Evolutionary conservation across 1,140 invertebrate genomes (phyloP).

Genomic region (Drosophila punjabiensis): DNA sequence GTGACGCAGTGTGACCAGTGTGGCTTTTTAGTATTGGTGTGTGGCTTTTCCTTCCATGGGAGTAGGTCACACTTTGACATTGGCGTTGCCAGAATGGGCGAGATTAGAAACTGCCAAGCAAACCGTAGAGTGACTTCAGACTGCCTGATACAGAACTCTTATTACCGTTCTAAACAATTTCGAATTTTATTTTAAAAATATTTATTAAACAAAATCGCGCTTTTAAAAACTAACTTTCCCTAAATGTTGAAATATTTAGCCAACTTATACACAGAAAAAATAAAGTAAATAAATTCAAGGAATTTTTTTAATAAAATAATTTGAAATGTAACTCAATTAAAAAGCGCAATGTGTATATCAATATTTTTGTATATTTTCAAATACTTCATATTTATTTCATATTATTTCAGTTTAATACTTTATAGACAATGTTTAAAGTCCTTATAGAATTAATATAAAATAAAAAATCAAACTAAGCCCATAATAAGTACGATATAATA

Average conservation of each 20-base stretch:
- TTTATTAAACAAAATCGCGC: not conserved
- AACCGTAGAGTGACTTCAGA: not conserved
- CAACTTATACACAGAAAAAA: not conserved
- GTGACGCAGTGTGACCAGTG: slow-evolving; percentile 18
- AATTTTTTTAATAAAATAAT: too few relatives aligned
- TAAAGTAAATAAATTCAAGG: not conserved
- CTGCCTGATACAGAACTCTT: not conserved
- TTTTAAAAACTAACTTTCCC: not conserved
- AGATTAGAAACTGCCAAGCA: not conserved
- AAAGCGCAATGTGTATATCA: too few relatives aligned
- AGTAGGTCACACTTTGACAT: not conserved
- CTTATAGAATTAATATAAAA: too few relatives aligned
- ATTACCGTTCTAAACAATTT: not conserved
- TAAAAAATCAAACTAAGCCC: too few relatives aligned
- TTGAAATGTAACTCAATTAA: too few relatives aligned
- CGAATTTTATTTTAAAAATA: not conserved
- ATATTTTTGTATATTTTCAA: too few relatives aligned
- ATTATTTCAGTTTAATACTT: too few relatives aligned
- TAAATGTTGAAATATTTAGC: not conserved
- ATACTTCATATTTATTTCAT: too few relatives aligned
- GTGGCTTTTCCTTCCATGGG: not conserved
- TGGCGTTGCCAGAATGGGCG: not conserved
- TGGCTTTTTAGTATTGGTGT: not conserved
- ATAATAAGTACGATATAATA: too few relatives aligned
- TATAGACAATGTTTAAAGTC: too few relatives aligned